phyloP scores from a whole-genome alignment of 2,113 vertebrate genomes.

The Prietella phreatophila region DNA sequence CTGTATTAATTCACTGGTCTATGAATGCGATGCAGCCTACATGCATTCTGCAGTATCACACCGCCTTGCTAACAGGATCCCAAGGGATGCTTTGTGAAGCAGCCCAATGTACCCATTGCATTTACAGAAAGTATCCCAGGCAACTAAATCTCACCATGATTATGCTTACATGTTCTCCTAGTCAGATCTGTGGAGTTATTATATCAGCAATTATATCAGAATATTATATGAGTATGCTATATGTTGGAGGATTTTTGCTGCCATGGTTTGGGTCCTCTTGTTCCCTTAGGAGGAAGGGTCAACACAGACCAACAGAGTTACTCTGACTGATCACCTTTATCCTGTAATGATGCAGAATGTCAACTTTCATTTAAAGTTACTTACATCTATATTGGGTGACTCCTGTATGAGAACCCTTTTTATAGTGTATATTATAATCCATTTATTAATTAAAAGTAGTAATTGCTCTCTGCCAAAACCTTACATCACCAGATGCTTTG shows the following conservation, averaged over 20 bases:
- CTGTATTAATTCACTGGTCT: constrained; percentile 16
- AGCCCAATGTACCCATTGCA: constrained; percentile 35
- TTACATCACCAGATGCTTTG: background rate
- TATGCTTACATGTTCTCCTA: background rate
- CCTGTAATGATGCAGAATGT: background rate
- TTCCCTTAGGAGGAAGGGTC: background rate
- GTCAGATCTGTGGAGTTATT: constrained; percentile 13
- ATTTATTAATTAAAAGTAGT: background rate
- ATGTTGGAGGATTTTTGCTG: constrained; percentile 1
- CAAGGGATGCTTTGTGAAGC: constrained; percentile 33
- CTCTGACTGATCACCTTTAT: background rate
- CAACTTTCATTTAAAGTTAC: background rate
- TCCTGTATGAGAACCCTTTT: background rate
- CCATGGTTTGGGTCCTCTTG: background rate
- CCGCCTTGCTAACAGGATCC: constrained; percentile 38
- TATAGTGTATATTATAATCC: background rate
- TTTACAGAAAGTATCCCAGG: constrained; percentile 51
- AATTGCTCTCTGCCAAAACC: background rate
- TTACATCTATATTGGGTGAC: background rate
- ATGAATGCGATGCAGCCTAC: constrained; percentile 40
- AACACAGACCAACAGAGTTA: background rate
- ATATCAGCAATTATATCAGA: background rate
- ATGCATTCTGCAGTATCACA: constrained; percentile 30
- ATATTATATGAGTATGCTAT: background rate
- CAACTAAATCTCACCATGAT: constrained; percentile 46